Evolutionary conservation across 1,140 invertebrate species (phyloP).

Genomic region (Nasonia vitripennis): DNA sequence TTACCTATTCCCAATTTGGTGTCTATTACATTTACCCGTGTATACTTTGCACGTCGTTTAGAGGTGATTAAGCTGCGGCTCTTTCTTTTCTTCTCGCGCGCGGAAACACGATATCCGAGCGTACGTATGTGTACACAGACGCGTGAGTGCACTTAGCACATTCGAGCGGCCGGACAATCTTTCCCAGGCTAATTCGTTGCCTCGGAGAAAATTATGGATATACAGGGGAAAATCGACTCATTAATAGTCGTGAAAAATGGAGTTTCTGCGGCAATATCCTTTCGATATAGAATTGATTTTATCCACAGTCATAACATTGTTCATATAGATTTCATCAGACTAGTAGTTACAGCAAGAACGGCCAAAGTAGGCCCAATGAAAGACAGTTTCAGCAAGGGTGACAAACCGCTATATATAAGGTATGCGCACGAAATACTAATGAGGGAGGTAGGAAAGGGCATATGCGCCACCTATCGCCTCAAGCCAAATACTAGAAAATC

Average conservation of each 20-base stretch:
- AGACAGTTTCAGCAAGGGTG: too few species aligned
- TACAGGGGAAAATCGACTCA: background rate
- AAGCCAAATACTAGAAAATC: too few species aligned
- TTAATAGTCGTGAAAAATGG: background rate
- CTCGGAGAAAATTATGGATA: background rate
- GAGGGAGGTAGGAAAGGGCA: too few species aligned
- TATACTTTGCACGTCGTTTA: slow-evolving; percentile 9
- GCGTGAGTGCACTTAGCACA: background rate
- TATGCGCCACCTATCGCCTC: too few species aligned
- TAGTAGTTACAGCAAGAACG: too few species aligned
- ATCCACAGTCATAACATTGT: too few species aligned
- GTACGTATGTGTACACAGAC: background rate
- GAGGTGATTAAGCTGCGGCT: slow-evolving; percentile 15
- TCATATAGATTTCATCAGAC: too few species aligned
- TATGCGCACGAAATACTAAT: too few species aligned
- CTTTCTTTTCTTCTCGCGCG: background rate
- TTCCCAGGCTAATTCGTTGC: background rate
- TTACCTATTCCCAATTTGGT: background rate
- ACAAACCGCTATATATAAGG: too few species aligned
- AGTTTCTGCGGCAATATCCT: too few species aligned
- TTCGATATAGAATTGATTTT: too few species aligned
- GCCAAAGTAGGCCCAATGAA: too few species aligned
- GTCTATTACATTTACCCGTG: slow-evolving; percentile 5
- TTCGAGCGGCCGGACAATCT: background rate
- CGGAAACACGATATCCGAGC: background rate